Percentiles rank a stretch among this genome's conserved stretches.
Conservation (phyloP, 2,888 invertebrate genomes). For the Acanthosepion lycidas region DNA sequence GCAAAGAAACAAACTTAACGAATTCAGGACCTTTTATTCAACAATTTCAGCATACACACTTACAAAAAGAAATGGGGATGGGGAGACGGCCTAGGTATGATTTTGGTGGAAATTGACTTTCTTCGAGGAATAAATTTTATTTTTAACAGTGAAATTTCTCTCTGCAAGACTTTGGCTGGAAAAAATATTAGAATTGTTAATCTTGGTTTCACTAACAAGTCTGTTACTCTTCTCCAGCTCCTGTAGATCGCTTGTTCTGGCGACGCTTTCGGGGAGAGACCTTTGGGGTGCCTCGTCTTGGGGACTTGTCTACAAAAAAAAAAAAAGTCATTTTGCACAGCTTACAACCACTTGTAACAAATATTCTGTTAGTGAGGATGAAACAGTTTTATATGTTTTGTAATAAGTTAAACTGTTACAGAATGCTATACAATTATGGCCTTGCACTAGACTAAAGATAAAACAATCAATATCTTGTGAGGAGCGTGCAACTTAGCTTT, state of each 20-base stretch:
- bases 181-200: conserved; percentile 45
- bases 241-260: conserved; percentile 65
- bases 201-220: conserved; percentile 23
- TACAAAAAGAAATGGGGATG: neutral
- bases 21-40: conserved; percentile 42
- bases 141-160: conserved; percentile 42
- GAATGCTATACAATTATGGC: too few relatives aligned
- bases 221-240: conserved; percentile 64
- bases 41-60: conserved; percentile 39
- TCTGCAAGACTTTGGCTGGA: neutral
- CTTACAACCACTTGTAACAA: too few relatives aligned
- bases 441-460: too few relatives aligned
- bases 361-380: too few relatives aligned
- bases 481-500: too few relatives aligned
- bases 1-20: too few relatives aligned
- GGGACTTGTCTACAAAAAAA: conserved; percentile 69
- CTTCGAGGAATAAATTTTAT: conserved; percentile 46
- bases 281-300: conserved; percentile 70
- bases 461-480: too few relatives aligned
- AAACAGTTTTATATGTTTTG: too few relatives aligned
- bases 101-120: conserved; percentile 24
- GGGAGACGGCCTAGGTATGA: neutral
- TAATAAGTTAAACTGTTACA: too few relatives aligned
- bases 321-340: neutral
- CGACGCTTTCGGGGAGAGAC: conserved; percentile 68